Evolutionary conservation across 2,888 invertebrate species (phyloP), one percentile per base, ranked within the genome.

Genomic region (Dasysyrphus albostriatus): DNA sequence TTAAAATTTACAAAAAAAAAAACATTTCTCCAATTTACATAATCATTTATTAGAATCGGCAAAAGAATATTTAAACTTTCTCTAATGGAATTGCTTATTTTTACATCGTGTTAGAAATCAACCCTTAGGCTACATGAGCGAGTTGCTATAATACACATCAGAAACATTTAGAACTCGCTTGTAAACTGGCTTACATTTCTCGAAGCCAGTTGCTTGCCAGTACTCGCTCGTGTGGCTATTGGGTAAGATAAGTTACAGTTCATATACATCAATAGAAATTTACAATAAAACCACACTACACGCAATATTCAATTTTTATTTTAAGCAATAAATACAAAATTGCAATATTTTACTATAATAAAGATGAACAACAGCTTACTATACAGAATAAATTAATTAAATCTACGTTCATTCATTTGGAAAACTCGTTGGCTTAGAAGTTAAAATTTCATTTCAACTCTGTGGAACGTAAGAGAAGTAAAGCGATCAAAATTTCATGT

Each of bases 391-490:
- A 49, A 16, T 3, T 10, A 49, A 19, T 16, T 47, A 3, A 19
- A 10, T 49, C 9, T 19, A 49, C 9, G 19, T 49, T 49, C 7
- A 47, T 49, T 49, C n/a, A 47, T 16, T 16, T n/a, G 1, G 8
- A 8, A 9, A 3, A 16, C 9, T n/a, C n/a, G 7, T 12, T 1
- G 14, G 42, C 10, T 6, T 9, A 42, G 4, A n/a, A n/a, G n/a
- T n/a, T 14, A 12, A 12, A 44, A 44, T 44, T n/a, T 44, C 3
- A 49, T 5, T 3, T 49, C 1, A 16, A 24, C 7, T 51, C 5
- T 54, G 69, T 69, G 51, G 69, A 69, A 51, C 39, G 2, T 54
- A 69, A 69, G 69, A 69, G 69, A 69, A 47, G 5, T 34, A 1
- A n/a, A 24, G 24, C 5, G 10, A 3, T 4, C 12, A 7, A n/a